Conservation (phyloP, 2,113 vertebrate genomes). For the Ondatra zibethicus region DNA sequence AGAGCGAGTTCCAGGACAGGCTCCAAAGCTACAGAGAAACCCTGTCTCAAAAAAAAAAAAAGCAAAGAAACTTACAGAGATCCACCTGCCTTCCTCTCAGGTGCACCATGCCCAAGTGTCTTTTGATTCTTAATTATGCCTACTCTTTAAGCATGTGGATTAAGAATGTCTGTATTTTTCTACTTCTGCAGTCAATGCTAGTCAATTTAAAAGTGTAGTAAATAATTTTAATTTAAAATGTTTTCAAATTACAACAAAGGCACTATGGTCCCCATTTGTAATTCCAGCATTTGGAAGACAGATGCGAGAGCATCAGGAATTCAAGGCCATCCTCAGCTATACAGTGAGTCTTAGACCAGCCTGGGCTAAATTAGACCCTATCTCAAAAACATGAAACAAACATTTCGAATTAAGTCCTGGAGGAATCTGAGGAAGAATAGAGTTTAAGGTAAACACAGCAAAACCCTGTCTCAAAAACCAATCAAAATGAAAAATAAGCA, state of each 20-base stretch:
- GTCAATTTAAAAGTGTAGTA: constrained; percentile 26
- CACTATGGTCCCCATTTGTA: neutral
- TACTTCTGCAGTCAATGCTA: neutral
- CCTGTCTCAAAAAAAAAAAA: too few relatives aligned
- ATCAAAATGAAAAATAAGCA: neutral
- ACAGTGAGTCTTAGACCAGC: neutral
- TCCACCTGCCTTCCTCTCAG: neutral
- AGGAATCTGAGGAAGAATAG: neutral
- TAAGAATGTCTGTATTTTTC: neutral
- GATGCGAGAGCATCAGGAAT: neutral
- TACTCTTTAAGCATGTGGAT: neutral
- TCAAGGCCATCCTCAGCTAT: neutral
- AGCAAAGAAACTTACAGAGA: neutral
- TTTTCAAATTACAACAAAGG: neutral
- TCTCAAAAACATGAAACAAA: neutral
- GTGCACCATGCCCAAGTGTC: neutral
- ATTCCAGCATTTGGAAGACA: neutral
- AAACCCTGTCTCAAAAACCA: neutral
- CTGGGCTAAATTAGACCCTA: neutral
- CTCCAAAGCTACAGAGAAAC: too few relatives aligned
- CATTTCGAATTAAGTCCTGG: neutral
- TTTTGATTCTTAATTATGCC: neutral
- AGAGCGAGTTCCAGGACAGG: too few relatives aligned
- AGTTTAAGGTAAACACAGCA: neutral
- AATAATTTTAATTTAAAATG: neutral